Conservation (phyloP, 2,888 invertebrate species). For the Tachina lurida region DNA sequence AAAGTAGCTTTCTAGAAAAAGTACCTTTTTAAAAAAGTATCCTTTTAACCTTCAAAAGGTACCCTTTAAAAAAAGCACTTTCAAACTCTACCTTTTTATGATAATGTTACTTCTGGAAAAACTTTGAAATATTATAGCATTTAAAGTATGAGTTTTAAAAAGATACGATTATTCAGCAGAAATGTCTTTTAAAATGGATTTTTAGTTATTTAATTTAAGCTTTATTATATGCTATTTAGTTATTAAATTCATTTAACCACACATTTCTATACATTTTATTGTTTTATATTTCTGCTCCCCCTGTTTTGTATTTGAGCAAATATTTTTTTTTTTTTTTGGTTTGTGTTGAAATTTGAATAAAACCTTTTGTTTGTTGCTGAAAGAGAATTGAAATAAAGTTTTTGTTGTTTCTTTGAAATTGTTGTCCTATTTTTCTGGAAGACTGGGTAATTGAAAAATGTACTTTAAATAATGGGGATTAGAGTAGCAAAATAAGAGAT, state of each 20-base stretch:
- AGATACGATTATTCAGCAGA: too few relatives aligned
- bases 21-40: neutral
- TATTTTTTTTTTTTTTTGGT: constrained; percentile 18
- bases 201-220: too few relatives aligned
- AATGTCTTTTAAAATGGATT: too few relatives aligned
- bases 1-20: neutral
- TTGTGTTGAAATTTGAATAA: constrained; percentile 53
- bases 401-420: constrained; percentile 28
- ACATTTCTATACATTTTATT: constrained; percentile 9
- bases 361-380: constrained; percentile 16
- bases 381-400: constrained; percentile 22
- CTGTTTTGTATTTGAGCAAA: neutral
- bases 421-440: constrained; percentile 27
- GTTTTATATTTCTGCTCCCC: neutral
- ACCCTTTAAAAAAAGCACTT: neutral
- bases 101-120: too few relatives aligned
- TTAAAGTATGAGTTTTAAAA: too few relatives aligned
- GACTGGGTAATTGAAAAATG: constrained; percentile 67
- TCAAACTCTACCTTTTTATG: too few relatives aligned
- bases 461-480: constrained; percentile 41
- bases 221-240: too few relatives aligned
- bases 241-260: too few relatives aligned
- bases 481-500: constrained; percentile 6
- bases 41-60: neutral
- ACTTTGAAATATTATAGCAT: too few relatives aligned